Percentiles rank a stretch among this genome's conserved stretches.
Conservation (phyloP, 2,888 invertebrate genomes). For the Rotaria sp. region DNA sequence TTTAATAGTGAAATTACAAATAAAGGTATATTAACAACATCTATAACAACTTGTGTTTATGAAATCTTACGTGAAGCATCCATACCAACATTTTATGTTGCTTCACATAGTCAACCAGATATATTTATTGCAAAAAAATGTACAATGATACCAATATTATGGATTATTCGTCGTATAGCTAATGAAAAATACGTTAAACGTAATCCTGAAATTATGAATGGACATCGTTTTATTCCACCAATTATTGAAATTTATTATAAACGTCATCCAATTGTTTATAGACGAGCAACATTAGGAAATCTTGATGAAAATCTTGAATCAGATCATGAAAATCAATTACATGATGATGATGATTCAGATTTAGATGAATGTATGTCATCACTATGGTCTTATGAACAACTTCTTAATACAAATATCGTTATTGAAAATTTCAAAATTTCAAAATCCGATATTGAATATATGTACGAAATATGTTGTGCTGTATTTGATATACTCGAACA, state of each 20-base stretch:
- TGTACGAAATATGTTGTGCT: slow-evolving; percentile 1
- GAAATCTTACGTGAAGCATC: slow-evolving; percentile 10
- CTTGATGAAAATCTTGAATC: neutral
- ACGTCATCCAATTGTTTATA: neutral
- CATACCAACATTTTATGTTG: slow-evolving; percentile 20
- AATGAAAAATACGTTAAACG: neutral
- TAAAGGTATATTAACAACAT: slow-evolving; percentile 10
- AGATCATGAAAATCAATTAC: neutral
- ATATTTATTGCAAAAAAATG: slow-evolving; percentile 1
- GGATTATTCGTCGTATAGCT: slow-evolving; percentile 18
- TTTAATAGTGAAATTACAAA: neutral
- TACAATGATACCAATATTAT: slow-evolving; percentile 30
- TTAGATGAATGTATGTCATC: neutral
- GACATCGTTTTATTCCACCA: slow-evolving; percentile 21
- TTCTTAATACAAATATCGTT: neutral
- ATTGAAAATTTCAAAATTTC: neutral
- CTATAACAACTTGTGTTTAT: neutral
- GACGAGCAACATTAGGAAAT: neutral
- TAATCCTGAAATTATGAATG: neutral
- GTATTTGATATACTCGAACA: slow-evolving; percentile 23
- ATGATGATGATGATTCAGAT: neutral
- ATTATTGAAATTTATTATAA: slow-evolving; percentile 17
- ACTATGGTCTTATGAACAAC: neutral
- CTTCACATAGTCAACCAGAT: neutral
- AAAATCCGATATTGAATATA: slow-evolving; percentile 2